Conservation (phyloP, 1,140 invertebrate genomes). For the Aplysia californica region DNA sequence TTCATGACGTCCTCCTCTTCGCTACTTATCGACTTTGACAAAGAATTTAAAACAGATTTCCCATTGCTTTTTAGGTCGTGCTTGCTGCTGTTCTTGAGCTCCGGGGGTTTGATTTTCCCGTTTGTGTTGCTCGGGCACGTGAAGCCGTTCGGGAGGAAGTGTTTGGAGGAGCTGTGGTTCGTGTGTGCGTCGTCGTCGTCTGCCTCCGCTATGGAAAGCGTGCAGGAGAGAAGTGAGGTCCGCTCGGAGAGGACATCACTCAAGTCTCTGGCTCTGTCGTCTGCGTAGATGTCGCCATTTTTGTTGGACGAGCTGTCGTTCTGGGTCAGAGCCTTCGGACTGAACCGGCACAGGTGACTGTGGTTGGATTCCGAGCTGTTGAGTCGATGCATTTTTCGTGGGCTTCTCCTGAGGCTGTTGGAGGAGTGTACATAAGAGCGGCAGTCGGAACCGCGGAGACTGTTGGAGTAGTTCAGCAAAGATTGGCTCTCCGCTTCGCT, state of each 20-base stretch:
- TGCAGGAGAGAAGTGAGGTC: conserved; percentile 28
- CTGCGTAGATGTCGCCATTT: not conserved
- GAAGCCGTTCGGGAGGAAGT: not conserved
- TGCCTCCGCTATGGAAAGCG: conserved; percentile 14
- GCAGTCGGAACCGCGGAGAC: not conserved
- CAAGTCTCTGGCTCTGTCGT: conserved; percentile 2
- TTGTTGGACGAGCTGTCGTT: not conserved
- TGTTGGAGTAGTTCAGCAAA: conserved; percentile 9
- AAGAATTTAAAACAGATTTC: conserved; percentile 12
- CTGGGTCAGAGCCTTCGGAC: not conserved
- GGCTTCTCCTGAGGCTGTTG: not conserved
- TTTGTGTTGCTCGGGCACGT: not conserved
- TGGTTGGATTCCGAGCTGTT: no score
- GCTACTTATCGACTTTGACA: conserved; percentile 10
- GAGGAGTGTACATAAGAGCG: not conserved
- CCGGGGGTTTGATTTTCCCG: no score
- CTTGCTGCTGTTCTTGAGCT: no score
- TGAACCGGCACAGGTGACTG: not conserved
- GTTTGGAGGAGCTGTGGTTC: conserved; percentile 6
- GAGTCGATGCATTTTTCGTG: no score
- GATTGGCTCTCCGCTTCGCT: conserved; percentile 26
- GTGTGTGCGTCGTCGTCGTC: conserved; percentile 10
- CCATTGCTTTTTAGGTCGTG: conserved; percentile 20
- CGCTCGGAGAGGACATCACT: conserved; percentile 23
- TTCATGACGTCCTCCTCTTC: conserved; percentile 16